phyloP scores from a whole-genome alignment of 2,113 vertebrate genomes.

The Notiomystis cincta region DNA sequence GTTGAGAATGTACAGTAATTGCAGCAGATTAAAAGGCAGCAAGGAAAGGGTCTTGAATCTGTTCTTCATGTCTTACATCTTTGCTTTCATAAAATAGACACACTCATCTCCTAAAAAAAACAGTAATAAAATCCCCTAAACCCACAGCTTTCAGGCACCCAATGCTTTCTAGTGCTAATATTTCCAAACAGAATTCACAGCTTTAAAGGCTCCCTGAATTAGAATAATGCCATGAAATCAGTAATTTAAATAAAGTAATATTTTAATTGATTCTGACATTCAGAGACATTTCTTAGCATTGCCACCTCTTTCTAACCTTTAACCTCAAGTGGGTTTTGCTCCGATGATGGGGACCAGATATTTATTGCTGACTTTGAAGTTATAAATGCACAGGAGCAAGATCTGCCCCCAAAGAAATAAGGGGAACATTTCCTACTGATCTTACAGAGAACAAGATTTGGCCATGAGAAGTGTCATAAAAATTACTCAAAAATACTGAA shows the following conservation, averaged over 20 bases:
- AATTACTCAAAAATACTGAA: background rate
- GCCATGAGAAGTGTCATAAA: background rate
- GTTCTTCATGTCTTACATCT: background rate
- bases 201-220: background rate
- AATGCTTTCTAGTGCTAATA: background rate
- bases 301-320: background rate
- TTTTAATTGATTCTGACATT: conserved; percentile 44
- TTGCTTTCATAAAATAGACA: background rate
- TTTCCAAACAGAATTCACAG: background rate
- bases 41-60: background rate
- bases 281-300: background rate
- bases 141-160: background rate
- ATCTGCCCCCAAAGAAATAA: background rate
- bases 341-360: background rate
- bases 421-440: background rate
- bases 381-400: background rate
- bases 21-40: background rate
- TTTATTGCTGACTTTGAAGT: conserved; percentile 6
- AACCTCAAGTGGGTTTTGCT: background rate
- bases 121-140: background rate
- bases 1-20: background rate
- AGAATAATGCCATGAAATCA: background rate
- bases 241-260: conserved; percentile 33
- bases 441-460: background rate
- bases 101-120: background rate